These are phyloP conservation scores for Hetaerina americana DNA, from an alignment of 1,140 invertebrate species.

Conservation along the genomic window DNA sequence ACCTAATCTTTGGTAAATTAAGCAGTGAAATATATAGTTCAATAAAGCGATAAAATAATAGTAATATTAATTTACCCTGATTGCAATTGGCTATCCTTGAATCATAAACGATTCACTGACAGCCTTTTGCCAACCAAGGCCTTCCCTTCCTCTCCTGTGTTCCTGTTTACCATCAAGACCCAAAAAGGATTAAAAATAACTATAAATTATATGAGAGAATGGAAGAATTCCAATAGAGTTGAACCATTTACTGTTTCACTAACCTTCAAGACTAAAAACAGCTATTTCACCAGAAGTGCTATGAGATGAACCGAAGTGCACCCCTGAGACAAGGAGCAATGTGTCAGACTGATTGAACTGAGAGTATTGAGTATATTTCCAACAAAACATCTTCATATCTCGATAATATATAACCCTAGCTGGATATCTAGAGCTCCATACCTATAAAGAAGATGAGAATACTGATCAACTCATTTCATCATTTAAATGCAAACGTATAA, in stretches of 20 bases:
- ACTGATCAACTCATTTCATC: slow-evolving; percentile 3
- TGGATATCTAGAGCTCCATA: slow-evolving; percentile 65
- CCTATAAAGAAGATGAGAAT: slow-evolving; percentile 34
- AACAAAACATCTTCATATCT: slow-evolving; percentile 72
- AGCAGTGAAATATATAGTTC: no score
- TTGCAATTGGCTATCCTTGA: no score
- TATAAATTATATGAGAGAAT: no score
- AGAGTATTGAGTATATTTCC: slow-evolving; percentile 84
- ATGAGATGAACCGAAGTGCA: slow-evolving; percentile 65
- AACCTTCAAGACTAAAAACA: slow-evolving; percentile 63
- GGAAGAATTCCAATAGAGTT: no score
- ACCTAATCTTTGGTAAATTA: no score
- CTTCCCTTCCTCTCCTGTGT: no score
- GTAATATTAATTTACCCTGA: not conserved
- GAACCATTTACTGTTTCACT: no score
- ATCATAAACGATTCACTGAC: no score
- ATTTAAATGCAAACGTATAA: not conserved
- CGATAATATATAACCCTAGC: slow-evolving; percentile 53
- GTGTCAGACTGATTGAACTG: slow-evolving; percentile 78
- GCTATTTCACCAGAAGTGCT: slow-evolving; percentile 79
- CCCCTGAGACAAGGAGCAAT: slow-evolving; percentile 70
- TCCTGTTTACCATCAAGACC: no score
- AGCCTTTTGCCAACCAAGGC: no score
- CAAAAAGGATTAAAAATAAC: no score
- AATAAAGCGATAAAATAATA: no score